phyloP scores from a whole-genome alignment of 2,797 vertebrate genomes.

The Lepus townsendii region DNA sequence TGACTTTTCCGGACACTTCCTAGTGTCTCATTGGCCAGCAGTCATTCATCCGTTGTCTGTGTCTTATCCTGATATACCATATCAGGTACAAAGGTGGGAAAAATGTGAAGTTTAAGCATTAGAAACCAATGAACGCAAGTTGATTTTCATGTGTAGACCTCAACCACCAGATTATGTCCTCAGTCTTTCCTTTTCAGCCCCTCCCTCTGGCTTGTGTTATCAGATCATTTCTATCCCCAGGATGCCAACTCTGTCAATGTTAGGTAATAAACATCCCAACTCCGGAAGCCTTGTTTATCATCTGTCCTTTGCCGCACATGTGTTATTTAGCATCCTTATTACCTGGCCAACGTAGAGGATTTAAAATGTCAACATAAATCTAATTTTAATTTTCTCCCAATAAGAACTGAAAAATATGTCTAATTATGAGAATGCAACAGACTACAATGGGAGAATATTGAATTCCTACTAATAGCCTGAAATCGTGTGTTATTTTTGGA shows the following conservation, averaged over 20 bases:
- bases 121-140: background rate
- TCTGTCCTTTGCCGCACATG: background rate
- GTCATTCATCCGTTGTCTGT: background rate
- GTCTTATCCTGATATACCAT: background rate
- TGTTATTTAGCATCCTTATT: slow-evolving; percentile 55
- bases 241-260: background rate
- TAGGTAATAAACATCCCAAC: slow-evolving; percentile 36
- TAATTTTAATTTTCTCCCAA: slow-evolving; percentile 77
- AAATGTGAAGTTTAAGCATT: slow-evolving; percentile 33
- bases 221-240: background rate
- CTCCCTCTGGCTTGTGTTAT: slow-evolving; percentile 4
- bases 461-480: slow-evolving; percentile 62
- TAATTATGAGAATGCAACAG: slow-evolving; percentile 63
- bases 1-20: background rate
- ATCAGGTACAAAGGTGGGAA: background rate
- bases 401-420: slow-evolving; percentile 73
- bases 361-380: slow-evolving; percentile 71
- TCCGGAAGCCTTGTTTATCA: slow-evolving; percentile 27
- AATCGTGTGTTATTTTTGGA: slow-evolving; percentile 64
- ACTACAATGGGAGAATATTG: slow-evolving; percentile 47
- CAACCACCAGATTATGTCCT: background rate
- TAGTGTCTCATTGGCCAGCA: background rate
- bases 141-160: slow-evolving; percentile 7
- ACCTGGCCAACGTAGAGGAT: slow-evolving; percentile 63
- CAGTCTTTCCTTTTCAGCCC: slow-evolving; percentile 9